Evolutionary conservation across 2,797 vertebrate genomes (phyloP), one percentile per base, ranked within the genome.

Genomic region (Pygocentrus nattereri): DNA sequence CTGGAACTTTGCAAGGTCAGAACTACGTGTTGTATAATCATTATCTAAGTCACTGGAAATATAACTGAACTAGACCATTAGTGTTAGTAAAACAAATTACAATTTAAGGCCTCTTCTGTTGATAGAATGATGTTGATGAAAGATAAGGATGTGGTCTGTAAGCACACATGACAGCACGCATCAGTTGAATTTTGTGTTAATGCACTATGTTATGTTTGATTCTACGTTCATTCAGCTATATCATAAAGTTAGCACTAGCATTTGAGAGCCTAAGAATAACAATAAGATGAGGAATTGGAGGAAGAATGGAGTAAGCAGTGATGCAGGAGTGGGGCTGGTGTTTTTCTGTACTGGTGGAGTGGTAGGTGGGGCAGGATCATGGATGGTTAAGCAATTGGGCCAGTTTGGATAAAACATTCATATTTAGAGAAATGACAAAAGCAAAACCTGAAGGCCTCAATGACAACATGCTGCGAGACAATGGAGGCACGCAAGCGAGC

Each of bases 351-450:
- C 65, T 59, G 54, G 44, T 25, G 59, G 71, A 89, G 89, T 21
- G 10, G 70, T 78, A 38, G 83, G 79, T 67, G 74, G 81, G 76
- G 84, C 68, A 47, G 85, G 34, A 81, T 74, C 86, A 92, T 90
- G 92, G 92, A 93, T 94, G 94, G 91, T 93, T 94, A 93, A 90
- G 92, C 94, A 95, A 94, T 94, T 93, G 93, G 94, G 93, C 88
- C 93, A 94, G 93, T 93, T 93, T 90, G 86, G 92, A 94, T 94
- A 93, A 94, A 94, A 93, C 88, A 92, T 93, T 92, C 91, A 92
- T 90, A 93, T 85, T 87, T 79, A 47, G 59, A 85, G 68, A 86
- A 91, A 90, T 88, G 80, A 91, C 86, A 86, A 85, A 89, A 85
- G 76, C 84, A 85, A 76, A 61, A 83, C 70, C 52, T 79, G 65